These are phyloP conservation scores for Marcusenius ussheri DNA, from an alignment of 2,113 vertebrate genomes.

Conservation along the genomic window DNA sequence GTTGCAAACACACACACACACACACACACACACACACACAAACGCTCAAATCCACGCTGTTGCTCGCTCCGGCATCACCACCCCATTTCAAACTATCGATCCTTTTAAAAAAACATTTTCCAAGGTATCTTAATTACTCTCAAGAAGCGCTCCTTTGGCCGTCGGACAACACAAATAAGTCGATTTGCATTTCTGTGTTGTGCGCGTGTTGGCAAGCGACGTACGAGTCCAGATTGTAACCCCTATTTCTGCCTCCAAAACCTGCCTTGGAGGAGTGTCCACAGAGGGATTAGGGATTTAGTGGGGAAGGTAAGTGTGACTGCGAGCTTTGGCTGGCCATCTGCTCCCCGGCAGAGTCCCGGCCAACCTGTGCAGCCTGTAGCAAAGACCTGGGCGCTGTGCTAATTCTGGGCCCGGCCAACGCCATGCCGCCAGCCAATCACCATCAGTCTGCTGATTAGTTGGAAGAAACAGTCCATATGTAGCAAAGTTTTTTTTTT, in stretches of 20 bases:
- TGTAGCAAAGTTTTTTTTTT: constrained; percentile 95
- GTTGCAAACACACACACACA: constrained; percentile 6
- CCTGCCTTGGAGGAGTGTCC: constrained; percentile 99
- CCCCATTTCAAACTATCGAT: constrained; percentile 53
- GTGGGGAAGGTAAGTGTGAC: constrained; percentile 99
- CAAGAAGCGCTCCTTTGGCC: constrained; percentile 92
- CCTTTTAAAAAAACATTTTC: constrained; percentile 80
- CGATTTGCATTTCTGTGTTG: constrained; percentile 99
- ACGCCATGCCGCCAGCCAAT: constrained; percentile 79
- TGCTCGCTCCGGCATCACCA: background rate
- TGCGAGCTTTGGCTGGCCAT: constrained; percentile 99
- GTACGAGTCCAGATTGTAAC: constrained; percentile 98
- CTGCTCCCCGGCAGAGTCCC: constrained; percentile 98
- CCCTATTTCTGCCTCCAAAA: constrained; percentile 98
- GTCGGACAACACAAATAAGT: constrained; percentile 97
- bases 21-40: constrained; percentile 10
- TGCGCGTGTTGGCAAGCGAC: constrained; percentile 94
- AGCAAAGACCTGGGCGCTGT: constrained; percentile 98
- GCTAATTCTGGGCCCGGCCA: constrained; percentile 87
- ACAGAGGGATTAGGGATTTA: constrained; percentile 99
- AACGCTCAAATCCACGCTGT: background rate
- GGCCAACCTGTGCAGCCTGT: constrained; percentile 99
- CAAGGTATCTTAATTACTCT: constrained; percentile 99
- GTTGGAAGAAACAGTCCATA: constrained; percentile 98
- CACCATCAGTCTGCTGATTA: constrained; percentile 99